Evolutionary conservation across 2,888 invertebrate genomes (phyloP), one percentile per base, ranked within the genome.

Genomic region (Pecten maximus): DNA sequence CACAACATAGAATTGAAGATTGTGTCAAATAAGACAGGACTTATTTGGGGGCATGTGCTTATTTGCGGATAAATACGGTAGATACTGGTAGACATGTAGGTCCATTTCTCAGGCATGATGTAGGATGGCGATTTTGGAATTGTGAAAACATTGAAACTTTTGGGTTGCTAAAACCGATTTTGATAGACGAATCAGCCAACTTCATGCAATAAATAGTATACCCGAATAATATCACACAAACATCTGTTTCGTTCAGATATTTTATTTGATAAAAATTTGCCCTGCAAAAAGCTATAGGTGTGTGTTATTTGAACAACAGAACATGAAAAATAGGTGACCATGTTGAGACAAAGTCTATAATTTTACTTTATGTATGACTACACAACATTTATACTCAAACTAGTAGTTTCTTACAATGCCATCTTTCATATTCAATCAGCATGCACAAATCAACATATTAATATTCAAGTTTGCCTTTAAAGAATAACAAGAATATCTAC

Each of bases 211-310:
- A n/a, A n/a, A n/a, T n/a, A n/a, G n/a, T n/a, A n/a, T n/a, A n/a
- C n/a, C n/a, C 48, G 12, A 48, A 48, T 48, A 54, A 54, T 54
- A 23, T 23, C 23, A 54, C 54, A 54, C 19, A 54, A 54, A 54
- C 54, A 54, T n/a, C n/a, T 23, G 19, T 54, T 54, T 54, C 54
- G 23, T 54, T 54, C 54, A 54, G 54, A 54, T 54, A 54, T 54
- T 54, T 54, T 54, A 54, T 54, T 54, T 23, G 54, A 54, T 54
- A 54, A 54, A 54, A 54, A 54, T 54, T 54, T 54, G 54, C 54
- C 54, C 54, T 54, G 54, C 54, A 54, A 54, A 54, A 54, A 54
- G 54, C 54, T 23, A 54, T 54, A 54, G 54, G 54, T 54, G 54
- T n/a, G n/a, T 54, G 54, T 54, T 48, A 48, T 48, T 54, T 54